These are phyloP conservation scores for Sapajus apella DNA, from an alignment of 2,113 vertebrate species.

Conservation along the genomic window DNA sequence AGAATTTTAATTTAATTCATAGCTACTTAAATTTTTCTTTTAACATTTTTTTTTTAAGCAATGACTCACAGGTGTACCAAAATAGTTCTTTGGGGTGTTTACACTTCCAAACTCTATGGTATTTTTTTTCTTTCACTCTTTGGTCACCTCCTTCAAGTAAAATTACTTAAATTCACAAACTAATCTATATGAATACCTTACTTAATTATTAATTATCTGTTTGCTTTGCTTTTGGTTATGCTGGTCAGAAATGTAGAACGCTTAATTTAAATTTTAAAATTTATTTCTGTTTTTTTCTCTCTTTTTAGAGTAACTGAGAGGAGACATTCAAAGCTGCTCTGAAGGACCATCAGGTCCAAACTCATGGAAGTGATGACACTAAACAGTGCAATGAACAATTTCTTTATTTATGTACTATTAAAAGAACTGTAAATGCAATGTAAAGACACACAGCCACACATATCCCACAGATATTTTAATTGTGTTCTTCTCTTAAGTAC, in stretches of 20 bases:
- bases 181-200: background rate
- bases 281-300: conserved; percentile 53
- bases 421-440: conserved; percentile 99
- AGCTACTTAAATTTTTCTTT: background rate
- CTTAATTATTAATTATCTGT: background rate
- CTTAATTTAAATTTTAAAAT: background rate
- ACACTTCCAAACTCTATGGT: background rate
- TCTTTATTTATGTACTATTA: conserved; percentile 92
- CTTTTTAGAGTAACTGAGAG: conserved; percentile 92
- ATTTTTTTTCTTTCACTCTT: background rate
- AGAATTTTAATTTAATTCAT: background rate
- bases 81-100: background rate
- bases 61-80: background rate
- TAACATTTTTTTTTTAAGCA: background rate
- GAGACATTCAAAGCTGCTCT: conserved; percentile 86
- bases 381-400: conserved; percentile 92
- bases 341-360: conserved; percentile 87
- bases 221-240: background rate
- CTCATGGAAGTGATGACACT: conserved; percentile 89
- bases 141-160: background rate
- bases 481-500: conserved; percentile 93
- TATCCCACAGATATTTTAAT: conserved; percentile 93
- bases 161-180: background rate
- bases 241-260: background rate
- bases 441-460: conserved; percentile 97